Conservation (phyloP, 1,140 invertebrate genomes). For the Caenorhabditis inopinata region DNA sequence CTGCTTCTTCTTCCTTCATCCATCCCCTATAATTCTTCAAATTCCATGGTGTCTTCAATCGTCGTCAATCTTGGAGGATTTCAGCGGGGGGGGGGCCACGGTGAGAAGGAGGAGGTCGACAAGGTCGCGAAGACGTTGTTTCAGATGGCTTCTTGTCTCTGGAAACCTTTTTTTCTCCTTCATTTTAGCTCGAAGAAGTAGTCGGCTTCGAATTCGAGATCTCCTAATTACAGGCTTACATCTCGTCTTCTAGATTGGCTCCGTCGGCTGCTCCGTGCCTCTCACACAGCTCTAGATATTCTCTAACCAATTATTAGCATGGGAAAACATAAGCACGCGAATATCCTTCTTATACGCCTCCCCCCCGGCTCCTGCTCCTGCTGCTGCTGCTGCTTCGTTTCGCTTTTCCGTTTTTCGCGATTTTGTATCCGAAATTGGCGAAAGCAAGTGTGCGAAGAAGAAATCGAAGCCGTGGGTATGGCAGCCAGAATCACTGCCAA, state of each 20-base stretch:
- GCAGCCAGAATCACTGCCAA: too few species aligned
- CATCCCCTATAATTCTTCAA: slow-evolving; percentile 8
- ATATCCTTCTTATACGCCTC: background rate
- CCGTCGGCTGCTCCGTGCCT: background rate
- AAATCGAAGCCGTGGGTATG: too few species aligned
- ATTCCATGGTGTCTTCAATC: slow-evolving; percentile 16
- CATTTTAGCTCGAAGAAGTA: background rate
- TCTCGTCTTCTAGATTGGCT: background rate
- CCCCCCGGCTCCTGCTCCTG: background rate
- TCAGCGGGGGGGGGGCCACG: background rate
- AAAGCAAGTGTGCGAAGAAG: too few species aligned
- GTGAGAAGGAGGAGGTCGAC: background rate
- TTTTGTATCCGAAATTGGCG: background rate
- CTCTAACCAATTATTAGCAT: slow-evolving; percentile 24
- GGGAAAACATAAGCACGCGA: background rate
- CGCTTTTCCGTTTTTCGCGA: background rate
- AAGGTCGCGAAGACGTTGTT: too few species aligned
- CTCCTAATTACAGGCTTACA: slow-evolving; percentile 23
- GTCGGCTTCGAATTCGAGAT: background rate
- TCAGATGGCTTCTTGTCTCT: too few species aligned
- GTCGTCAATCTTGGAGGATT: slow-evolving; percentile 8
- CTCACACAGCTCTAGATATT: background rate
- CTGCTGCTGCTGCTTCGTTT: background rate
- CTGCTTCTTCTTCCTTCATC: background rate
- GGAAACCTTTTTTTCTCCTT: too few species aligned